Evolutionary conservation across 1,140 invertebrate genomes (phyloP).

Genomic region (Bombus ignitus): DNA sequence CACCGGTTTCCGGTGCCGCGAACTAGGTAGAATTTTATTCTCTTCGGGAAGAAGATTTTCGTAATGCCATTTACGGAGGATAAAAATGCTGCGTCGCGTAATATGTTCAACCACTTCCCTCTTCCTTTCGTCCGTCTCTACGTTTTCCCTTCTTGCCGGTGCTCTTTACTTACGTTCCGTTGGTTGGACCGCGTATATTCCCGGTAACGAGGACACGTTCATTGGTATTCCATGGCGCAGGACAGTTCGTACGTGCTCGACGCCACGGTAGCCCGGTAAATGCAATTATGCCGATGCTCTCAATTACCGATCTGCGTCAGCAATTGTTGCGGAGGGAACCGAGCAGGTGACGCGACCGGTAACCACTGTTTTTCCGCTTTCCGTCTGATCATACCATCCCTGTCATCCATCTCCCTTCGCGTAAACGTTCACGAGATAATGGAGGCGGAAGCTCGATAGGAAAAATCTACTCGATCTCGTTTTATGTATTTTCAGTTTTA

Average conservation of each 20-base stretch:
- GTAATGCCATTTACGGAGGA: constrained; percentile 43
- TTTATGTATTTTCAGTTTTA: neutral
- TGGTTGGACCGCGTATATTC: constrained; percentile 47
- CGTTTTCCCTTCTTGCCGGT: neutral
- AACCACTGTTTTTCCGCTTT: constrained; percentile 16
- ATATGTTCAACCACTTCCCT: constrained; percentile 27
- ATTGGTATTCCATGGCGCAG: constrained; percentile 70
- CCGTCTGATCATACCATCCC: neutral
- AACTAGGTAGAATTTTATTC: constrained; percentile 35
- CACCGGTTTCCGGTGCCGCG: neutral
- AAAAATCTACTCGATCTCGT: neutral
- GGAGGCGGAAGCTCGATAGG: neutral
- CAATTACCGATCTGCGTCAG: constrained; percentile 76
- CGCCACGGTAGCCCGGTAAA: constrained; percentile 64
- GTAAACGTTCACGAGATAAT: too few species aligned
- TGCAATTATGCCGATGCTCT: constrained; percentile 75
- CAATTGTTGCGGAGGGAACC: constrained; percentile 72
- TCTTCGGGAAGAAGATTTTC: constrained; percentile 25
- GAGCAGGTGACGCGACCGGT: constrained; percentile 48
- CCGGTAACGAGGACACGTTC: constrained; percentile 67
- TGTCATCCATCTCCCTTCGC: neutral
- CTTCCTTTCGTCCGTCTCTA: neutral
- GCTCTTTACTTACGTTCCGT: constrained; percentile 42
- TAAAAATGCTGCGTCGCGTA: constrained; percentile 49
- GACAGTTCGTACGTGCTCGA: constrained; percentile 69